Evolutionary conservation across 1,140 invertebrate species (phyloP).

Genomic region (Zaprionus davidi): DNA sequence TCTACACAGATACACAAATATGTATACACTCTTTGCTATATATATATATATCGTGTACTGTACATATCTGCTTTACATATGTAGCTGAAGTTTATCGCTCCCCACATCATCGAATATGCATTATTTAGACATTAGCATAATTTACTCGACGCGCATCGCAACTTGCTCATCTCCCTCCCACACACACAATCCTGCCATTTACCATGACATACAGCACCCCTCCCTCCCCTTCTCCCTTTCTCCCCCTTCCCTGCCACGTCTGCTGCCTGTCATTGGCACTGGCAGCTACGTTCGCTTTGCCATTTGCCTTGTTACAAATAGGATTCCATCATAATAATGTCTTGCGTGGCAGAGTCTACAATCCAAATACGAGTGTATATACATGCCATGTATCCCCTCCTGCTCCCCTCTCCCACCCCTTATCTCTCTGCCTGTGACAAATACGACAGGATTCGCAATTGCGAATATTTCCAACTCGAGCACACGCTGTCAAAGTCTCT

Average conservation of each 20-base stretch:
- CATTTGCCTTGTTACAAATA: slow-evolving; percentile 77
- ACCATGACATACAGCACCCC: slow-evolving; percentile 24
- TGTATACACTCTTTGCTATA: neutral
- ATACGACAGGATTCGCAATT: slow-evolving; percentile 80
- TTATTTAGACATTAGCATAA: slow-evolving; percentile 84
- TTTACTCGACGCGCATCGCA: slow-evolving; percentile 54
- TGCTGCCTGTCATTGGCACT: slow-evolving; percentile 77
- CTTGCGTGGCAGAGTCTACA: slow-evolving; percentile 24
- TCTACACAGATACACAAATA: neutral
- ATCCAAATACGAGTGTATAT: slow-evolving; percentile 2
- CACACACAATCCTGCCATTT: slow-evolving; percentile 36
- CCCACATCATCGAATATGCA: slow-evolving; percentile 83
- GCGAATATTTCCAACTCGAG: slow-evolving; percentile 81
- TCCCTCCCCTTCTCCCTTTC: too few species aligned
- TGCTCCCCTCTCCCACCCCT: too few species aligned
- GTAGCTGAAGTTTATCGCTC: slow-evolving; percentile 19
- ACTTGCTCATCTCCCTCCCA: slow-evolving; percentile 10
- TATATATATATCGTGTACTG: slow-evolving; percentile 3
- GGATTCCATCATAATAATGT: slow-evolving; percentile 83
- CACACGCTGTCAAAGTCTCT: slow-evolving; percentile 50
- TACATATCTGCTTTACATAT: slow-evolving; percentile 14
- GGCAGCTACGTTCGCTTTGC: slow-evolving; percentile 62
- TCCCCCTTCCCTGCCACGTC: slow-evolving; percentile 40
- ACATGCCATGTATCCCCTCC: neutral
- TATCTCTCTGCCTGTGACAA: slow-evolving; percentile 68